phyloP scores from a whole-genome alignment of 2,888 invertebrate species.

The Aporophyla nigra region DNA sequence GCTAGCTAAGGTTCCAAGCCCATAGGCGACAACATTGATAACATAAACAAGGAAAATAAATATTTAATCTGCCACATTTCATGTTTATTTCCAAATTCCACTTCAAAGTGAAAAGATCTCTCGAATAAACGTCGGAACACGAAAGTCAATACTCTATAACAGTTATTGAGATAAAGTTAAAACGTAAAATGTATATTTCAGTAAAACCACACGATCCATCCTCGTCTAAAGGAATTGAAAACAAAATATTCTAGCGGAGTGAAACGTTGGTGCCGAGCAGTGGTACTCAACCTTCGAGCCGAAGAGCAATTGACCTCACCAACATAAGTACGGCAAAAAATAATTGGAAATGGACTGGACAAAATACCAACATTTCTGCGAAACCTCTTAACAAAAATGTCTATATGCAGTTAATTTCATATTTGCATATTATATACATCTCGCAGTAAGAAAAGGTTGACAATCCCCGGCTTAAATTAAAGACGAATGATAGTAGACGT shows the following conservation, averaged over 20 bases:
- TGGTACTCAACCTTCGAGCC: conserved; percentile 17
- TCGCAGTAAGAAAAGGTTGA: conserved; percentile 12
- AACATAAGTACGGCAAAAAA: background rate
- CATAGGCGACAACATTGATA: background rate
- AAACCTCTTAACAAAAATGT: background rate
- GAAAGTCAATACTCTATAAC: conserved; percentile 34
- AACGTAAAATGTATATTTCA: conserved; percentile 48
- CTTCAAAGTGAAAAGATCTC: conserved; percentile 2
- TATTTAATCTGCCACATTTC: background rate
- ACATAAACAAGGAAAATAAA: background rate
- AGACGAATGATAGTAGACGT: conserved; percentile 54
- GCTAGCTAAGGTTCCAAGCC: background rate
- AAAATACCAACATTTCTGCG: background rate
- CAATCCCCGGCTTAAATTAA: conserved; percentile 27
- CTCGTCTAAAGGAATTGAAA: conserved; percentile 58
- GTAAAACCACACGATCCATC: conserved; percentile 56
- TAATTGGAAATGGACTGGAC: background rate
- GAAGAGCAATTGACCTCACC: background rate
- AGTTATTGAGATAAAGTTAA: conserved; percentile 41
- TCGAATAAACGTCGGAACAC: background rate
- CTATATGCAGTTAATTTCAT: too few relatives aligned
- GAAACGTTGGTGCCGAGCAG: conserved; percentile 39
- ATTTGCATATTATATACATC: background rate
- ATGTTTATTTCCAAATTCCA: background rate
- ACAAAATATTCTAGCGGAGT: conserved; percentile 62